Percentiles rank a stretch among this genome's conserved stretches.
phyloP scores from a whole-genome alignment of 1,140 invertebrate species.

The Zaprionus vittiger region DNA sequence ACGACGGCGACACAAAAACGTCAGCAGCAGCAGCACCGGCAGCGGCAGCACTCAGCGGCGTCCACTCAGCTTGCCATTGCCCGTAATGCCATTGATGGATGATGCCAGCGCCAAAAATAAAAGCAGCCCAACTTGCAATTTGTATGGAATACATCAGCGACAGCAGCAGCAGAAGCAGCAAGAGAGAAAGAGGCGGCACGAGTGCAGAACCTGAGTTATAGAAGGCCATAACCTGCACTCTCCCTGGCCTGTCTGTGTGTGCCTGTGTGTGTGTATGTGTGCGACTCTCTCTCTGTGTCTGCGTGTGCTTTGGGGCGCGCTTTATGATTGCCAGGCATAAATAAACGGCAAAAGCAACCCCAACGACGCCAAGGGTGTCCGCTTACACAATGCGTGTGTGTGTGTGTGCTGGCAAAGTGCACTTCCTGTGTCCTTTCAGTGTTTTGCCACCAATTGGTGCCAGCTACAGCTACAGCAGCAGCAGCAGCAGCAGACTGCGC shows the following conservation, averaged over 20 bases:
- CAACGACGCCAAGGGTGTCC: constrained; percentile 64
- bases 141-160: constrained; percentile 80
- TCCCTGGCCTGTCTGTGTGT: constrained; percentile 28
- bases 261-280: constrained; percentile 8
- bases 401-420: constrained; percentile 66
- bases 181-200: constrained; percentile 72
- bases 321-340: constrained; percentile 82
- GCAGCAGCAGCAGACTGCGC: constrained; percentile 22
- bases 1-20: constrained; percentile 64
- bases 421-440: constrained; percentile 73
- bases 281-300: constrained; percentile 16
- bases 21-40: constrained; percentile 47
- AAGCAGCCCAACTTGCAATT: constrained; percentile 80
- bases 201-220: constrained; percentile 71
- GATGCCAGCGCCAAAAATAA: constrained; percentile 72
- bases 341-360: constrained; percentile 77
- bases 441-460: constrained; percentile 65
- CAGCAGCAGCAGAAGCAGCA: constrained; percentile 46
- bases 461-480: constrained; percentile 34
- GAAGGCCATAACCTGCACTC: constrained; percentile 80
- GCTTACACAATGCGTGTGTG: constrained; percentile 19
- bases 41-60: constrained; percentile 1
- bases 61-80: constrained; percentile 55
- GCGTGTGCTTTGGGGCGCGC: constrained; percentile 48
- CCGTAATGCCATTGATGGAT: constrained; percentile 81